phyloP scores from a whole-genome alignment of 2,888 invertebrate genomes.

The Ectemnius lituratus region DNA sequence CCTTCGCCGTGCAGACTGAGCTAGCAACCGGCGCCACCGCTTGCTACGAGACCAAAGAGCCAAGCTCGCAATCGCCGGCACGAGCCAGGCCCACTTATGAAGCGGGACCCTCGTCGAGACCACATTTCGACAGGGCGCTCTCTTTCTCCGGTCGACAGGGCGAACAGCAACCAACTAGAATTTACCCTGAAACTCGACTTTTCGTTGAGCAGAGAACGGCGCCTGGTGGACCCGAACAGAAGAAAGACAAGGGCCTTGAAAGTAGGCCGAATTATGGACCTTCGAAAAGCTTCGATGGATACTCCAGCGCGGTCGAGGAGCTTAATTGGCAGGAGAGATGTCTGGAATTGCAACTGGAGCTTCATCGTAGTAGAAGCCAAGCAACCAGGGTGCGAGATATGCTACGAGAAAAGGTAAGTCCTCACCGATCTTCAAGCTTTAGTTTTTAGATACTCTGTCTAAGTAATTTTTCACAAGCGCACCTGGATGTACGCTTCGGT shows the following conservation, averaged over 20 bases:
- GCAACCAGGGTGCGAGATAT: conserved; percentile 92
- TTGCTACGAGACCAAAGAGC: conserved; percentile 61
- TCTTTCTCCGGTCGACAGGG: conserved; percentile 65
- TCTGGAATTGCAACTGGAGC: conserved; percentile 89
- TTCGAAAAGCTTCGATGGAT: conserved; percentile 74
- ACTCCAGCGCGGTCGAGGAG: conserved; percentile 72
- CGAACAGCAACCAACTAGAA: conserved; percentile 36
- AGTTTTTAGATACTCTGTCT: no score
- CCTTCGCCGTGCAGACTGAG: conserved; percentile 64
- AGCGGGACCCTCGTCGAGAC: conserved; percentile 51
- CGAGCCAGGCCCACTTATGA: conserved; percentile 62
- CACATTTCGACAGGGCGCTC: conserved; percentile 65
- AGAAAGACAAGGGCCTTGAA: conserved; percentile 76
- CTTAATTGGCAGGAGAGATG: conserved; percentile 95
- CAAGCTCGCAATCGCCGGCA: conserved; percentile 11
- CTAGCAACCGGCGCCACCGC: conserved; percentile 30
- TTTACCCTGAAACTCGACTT: conserved; percentile 48
- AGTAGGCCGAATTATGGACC: conserved; percentile 66
- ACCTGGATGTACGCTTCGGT: no score
- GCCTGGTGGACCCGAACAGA: conserved; percentile 50
- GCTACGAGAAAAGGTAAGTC: conserved; percentile 92
- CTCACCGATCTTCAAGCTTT: neutral
- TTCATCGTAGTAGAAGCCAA: conserved; percentile 91
- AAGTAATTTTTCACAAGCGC: no score
- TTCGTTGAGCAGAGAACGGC: conserved; percentile 54